Conservation (phyloP, 1,140 invertebrate genomes). For the Zophobas atratus region DNA sequence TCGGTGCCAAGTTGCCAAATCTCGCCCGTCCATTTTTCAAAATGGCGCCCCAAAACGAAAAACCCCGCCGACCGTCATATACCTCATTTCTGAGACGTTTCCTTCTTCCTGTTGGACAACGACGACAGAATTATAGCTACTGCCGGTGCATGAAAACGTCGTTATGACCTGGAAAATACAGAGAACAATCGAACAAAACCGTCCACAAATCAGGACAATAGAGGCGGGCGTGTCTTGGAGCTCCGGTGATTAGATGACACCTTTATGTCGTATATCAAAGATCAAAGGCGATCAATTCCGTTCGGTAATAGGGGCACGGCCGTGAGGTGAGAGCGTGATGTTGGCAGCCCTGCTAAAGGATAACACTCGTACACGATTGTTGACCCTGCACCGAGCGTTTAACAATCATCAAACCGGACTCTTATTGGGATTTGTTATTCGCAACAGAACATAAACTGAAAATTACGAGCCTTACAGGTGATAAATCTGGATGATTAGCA, state of each 20-base stretch:
- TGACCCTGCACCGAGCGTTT: too few relatives aligned
- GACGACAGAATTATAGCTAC: background rate
- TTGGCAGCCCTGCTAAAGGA: background rate
- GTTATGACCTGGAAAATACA: slow-evolving; percentile 4
- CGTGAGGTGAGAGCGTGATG: background rate
- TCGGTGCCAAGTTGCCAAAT: too few relatives aligned
- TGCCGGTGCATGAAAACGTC: background rate
- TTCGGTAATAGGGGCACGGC: slow-evolving; percentile 23
- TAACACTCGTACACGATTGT: too few relatives aligned
- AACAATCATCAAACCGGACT: slow-evolving; percentile 16
- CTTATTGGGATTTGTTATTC: slow-evolving; percentile 47
- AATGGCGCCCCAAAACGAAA: too few relatives aligned
- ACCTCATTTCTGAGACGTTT: too few relatives aligned
- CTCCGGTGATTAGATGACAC: slow-evolving; percentile 33
- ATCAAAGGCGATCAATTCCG: slow-evolving; percentile 34
- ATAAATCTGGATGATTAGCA: slow-evolving; percentile 57
- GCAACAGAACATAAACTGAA: slow-evolving; percentile 48
- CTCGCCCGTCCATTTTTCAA: too few relatives aligned
- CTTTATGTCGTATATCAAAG: slow-evolving; percentile 36
- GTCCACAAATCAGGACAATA: slow-evolving; percentile 34
- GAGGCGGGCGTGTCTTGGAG: slow-evolving; percentile 18
- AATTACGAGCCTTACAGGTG: slow-evolving; percentile 51
- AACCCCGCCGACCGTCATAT: too few relatives aligned
- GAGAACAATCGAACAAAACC: slow-evolving; percentile 4
- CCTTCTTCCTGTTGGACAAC: background rate